phyloP scores from a whole-genome alignment of 2,113 vertebrate genomes.

The Verasper variegatus region DNA sequence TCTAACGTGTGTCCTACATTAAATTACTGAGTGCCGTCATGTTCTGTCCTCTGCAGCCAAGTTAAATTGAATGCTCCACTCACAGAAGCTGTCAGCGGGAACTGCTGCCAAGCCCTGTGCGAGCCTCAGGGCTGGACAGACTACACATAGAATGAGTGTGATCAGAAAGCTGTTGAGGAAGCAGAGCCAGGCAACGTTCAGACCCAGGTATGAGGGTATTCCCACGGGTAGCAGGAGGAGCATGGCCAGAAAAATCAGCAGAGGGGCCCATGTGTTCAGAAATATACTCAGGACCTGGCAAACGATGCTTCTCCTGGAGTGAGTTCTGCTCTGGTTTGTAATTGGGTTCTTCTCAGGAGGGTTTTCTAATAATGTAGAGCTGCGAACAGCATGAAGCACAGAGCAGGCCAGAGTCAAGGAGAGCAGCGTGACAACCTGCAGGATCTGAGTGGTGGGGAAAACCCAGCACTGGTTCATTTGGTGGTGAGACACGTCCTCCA shows the following conservation, averaged over 20 bases:
- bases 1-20: background rate
- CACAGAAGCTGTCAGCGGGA: conserved; percentile 84
- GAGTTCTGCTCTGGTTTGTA: conserved; percentile 1
- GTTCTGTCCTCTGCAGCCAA: conserved; percentile 42
- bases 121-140: conserved; percentile 49
- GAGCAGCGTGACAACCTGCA: conserved; percentile 75
- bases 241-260: conserved; percentile 79
- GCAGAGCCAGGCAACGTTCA: conserved; percentile 88
- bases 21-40: background rate
- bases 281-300: conserved; percentile 78
- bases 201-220: conserved; percentile 86
- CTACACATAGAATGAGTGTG: conserved; percentile 79
- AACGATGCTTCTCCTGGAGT: conserved; percentile 65
- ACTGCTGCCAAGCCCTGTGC: conserved; percentile 55
- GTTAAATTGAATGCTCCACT: conserved; percentile 88
- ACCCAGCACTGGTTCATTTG: conserved; percentile 75
- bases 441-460: conserved; percentile 74
- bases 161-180: conserved; percentile 90
- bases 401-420: conserved; percentile 63
- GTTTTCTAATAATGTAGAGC: background rate
- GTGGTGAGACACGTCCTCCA: conserved; percentile 36
- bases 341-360: background rate
- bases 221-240: conserved; percentile 73
- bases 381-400: conserved; percentile 45
- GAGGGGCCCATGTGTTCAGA: conserved; percentile 85